A percentile compares a stretch with the other conserved stretches of the same genome.
Conservation (phyloP, 2,888 invertebrate genomes). For the Colletes collaris region DNA sequence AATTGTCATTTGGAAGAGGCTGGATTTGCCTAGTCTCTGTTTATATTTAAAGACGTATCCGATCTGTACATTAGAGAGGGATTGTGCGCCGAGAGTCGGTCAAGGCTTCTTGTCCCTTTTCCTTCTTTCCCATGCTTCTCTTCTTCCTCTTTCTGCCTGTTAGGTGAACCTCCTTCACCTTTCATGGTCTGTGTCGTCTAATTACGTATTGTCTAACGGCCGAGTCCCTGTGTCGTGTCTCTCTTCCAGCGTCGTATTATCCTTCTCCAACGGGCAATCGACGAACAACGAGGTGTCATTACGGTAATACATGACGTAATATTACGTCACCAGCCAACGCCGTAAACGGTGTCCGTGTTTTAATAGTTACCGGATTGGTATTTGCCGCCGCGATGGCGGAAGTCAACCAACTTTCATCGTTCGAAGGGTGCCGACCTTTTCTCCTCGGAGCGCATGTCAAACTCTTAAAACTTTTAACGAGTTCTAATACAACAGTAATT, state of each 20-base stretch:
- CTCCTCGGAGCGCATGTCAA: neutral
- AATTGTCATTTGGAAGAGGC: too few relatives aligned
- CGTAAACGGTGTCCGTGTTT: conserved; percentile 40
- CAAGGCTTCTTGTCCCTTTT: conserved; percentile 71
- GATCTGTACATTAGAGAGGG: conserved; percentile 25
- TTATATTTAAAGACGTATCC: conserved; percentile 31
- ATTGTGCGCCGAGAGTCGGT: conserved; percentile 45
- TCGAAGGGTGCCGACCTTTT: neutral
- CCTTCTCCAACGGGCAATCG: conserved; percentile 40
- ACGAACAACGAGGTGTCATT: conserved; percentile 46
- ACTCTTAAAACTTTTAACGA: too few relatives aligned
- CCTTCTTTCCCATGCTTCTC: conserved; percentile 49
- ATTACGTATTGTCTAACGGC: conserved; percentile 58
- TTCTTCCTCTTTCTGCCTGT: conserved; percentile 44
- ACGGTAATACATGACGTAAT: conserved; percentile 54
- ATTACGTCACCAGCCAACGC: conserved; percentile 46
- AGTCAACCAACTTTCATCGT: conserved; percentile 43
- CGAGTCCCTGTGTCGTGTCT: conserved; percentile 31
- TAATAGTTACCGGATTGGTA: conserved; percentile 21
- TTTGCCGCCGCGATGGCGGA: conserved; percentile 36
- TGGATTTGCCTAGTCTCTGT: too few relatives aligned
- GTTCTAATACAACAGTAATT: too few relatives aligned
- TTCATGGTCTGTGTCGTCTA: conserved; percentile 56
- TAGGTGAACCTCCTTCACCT: conserved; percentile 50
- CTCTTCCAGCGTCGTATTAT: conserved; percentile 21